A percentile compares a stretch with the other conserved stretches of the same genome.
phyloP scores from a whole-genome alignment of 2,888 invertebrate genomes.

The Choristoneura rosaceana region DNA sequence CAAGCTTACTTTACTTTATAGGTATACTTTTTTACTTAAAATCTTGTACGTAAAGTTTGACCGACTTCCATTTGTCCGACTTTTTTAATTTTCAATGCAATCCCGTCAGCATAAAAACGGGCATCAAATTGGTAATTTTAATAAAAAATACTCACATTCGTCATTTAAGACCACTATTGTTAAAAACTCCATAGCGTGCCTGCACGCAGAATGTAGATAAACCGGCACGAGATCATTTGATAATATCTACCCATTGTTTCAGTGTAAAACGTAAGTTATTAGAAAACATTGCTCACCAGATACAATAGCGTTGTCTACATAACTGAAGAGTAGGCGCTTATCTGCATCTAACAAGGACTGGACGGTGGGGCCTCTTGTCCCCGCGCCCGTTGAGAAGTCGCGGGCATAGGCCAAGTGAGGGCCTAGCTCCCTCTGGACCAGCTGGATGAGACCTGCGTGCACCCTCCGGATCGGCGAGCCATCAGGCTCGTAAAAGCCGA shows the following conservation, averaged over 20 bases:
- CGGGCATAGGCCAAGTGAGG: conserved; percentile 80
- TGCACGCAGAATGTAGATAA: background rate
- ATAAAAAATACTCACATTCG: background rate
- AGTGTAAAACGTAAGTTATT: background rate
- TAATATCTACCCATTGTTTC: background rate
- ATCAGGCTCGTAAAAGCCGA: conserved; percentile 83
- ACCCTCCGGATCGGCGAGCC: conserved; percentile 76
- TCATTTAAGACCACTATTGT: background rate
- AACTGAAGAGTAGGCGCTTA: conserved; percentile 83
- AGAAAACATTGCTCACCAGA: conserved; percentile 59
- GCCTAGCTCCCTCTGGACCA: conserved; percentile 84
- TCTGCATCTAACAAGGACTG: conserved; percentile 76
- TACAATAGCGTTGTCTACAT: conserved; percentile 80
- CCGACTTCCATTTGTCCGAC: background rate
- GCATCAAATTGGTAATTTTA: background rate
- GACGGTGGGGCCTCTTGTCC: conserved; percentile 76
- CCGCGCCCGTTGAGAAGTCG: conserved; percentile 69
- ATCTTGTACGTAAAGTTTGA: background rate
- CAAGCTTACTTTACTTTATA: no score
- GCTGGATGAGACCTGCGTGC: conserved; percentile 83
- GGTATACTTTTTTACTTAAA: background rate
- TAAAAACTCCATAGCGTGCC: background rate
- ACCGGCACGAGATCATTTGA: background rate
- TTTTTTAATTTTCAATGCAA: background rate
- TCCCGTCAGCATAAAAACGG: no score